Evolutionary conservation across 2,888 invertebrate species (phyloP).

Genomic region (Timema podura): DNA sequence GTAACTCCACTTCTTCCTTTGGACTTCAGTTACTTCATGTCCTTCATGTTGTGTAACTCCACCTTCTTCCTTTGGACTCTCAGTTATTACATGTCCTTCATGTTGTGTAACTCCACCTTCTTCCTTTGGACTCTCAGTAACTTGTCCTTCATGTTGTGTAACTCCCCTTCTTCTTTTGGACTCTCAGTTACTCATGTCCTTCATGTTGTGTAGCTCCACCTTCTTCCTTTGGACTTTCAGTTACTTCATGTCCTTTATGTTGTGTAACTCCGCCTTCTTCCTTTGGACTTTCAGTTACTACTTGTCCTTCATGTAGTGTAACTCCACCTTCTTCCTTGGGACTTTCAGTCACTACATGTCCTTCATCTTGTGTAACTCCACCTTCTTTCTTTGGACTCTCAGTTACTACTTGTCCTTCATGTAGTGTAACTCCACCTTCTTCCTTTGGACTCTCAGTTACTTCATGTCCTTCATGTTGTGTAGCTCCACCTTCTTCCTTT

Average conservation of each 20-base stretch:
- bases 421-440: neutral
- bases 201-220: neutral
- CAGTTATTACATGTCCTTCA: neutral
- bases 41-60: neutral
- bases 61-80: neutral
- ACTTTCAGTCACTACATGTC: neutral
- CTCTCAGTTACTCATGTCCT: neutral
- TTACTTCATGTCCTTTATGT: conserved; percentile 4
- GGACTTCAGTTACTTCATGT: neutral
- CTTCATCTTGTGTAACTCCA: too few relatives aligned
- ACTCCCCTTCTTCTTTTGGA: neutral
- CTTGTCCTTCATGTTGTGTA: neutral
- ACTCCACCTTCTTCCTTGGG: conserved; percentile 9
- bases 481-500: neutral
- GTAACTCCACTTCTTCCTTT: neutral
- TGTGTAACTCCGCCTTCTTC: neutral
- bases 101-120: neutral
- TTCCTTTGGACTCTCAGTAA: neutral
- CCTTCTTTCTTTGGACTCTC: neutral
- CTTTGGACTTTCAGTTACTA: conserved; percentile 15
- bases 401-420: neutral
- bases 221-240: conserved; percentile 6
- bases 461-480: conserved; percentile 8
- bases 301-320: conserved; percentile 13
- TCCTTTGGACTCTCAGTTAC: conserved; percentile 13